phyloP scores from a whole-genome alignment of 2,797 vertebrate species.

The Perdix hodgsoniae region DNA sequence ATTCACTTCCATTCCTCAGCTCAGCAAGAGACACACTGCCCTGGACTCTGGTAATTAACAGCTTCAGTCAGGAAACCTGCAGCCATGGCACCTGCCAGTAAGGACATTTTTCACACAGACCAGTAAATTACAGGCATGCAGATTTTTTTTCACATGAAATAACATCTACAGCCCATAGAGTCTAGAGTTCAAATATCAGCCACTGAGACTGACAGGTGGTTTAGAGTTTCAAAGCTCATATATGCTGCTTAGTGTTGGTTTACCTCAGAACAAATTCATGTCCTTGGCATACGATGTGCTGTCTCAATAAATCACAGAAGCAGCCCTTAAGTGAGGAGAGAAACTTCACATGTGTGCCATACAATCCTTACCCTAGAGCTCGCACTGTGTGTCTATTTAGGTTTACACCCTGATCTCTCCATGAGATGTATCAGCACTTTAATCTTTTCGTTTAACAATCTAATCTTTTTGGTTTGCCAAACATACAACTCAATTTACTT shows the following conservation, averaged over 20 bases:
- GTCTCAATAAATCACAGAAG: background rate
- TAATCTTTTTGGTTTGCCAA: background rate
- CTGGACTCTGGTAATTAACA: background rate
- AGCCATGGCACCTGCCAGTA: background rate
- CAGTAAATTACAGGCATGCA: fast-evolving
- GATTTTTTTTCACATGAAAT: background rate
- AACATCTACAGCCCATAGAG: background rate
- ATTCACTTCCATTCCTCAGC: background rate
- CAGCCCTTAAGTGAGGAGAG: background rate
- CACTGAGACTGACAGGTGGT: background rate
- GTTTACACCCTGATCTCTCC: fast-evolving
- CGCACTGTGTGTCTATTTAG: background rate
- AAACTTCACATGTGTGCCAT: background rate
- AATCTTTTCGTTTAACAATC: constrained; percentile 5
- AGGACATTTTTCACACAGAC: background rate
- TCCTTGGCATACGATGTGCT: background rate
- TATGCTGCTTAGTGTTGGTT: background rate
- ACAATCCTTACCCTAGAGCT: background rate
- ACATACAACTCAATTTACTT: background rate
- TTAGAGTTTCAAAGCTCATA: background rate
- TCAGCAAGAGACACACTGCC: background rate
- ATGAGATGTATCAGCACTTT: background rate
- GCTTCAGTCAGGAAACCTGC: background rate
- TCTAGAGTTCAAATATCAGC: background rate
- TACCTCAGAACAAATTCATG: background rate